Evolutionary conservation across 2,113 vertebrate species (phyloP).

Genomic region (Euleptes europaea): DNA sequence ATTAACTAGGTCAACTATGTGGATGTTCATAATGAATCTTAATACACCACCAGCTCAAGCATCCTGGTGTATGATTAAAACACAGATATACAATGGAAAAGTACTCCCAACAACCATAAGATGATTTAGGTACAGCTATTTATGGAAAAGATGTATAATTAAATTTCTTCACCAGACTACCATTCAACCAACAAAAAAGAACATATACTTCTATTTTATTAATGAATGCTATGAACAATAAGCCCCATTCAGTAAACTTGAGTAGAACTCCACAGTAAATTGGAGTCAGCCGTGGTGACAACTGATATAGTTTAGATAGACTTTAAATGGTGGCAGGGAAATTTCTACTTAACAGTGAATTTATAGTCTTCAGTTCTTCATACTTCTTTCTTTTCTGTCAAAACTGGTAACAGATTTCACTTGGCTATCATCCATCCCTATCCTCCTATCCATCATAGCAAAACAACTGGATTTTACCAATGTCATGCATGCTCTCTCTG

Average conservation of each 20-base stretch:
- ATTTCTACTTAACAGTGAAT: background rate
- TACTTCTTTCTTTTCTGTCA: background rate
- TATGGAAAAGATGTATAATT: background rate
- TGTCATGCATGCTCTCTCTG: background rate
- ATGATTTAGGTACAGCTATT: background rate
- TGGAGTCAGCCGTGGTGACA: background rate
- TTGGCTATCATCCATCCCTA: background rate
- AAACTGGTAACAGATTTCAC: background rate
- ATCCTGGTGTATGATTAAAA: background rate
- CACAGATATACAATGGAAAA: background rate
- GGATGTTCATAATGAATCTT: background rate
- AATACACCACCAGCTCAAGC: background rate
- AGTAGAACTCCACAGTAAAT: background rate
- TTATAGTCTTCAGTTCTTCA: background rate
- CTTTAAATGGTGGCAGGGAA: background rate
- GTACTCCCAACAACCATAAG: background rate
- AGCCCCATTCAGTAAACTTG: too few relatives aligned
- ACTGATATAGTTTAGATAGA: background rate
- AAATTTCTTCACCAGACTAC: too few relatives aligned
- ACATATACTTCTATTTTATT: background rate
- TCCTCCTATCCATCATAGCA: background rate
- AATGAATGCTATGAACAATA: too few relatives aligned
- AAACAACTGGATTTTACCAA: background rate
- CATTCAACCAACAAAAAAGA: background rate
- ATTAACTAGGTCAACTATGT: background rate